Evolutionary conservation across 2,797 vertebrate species (phyloP).

Genomic region (Lutjanus campechanus): DNA sequence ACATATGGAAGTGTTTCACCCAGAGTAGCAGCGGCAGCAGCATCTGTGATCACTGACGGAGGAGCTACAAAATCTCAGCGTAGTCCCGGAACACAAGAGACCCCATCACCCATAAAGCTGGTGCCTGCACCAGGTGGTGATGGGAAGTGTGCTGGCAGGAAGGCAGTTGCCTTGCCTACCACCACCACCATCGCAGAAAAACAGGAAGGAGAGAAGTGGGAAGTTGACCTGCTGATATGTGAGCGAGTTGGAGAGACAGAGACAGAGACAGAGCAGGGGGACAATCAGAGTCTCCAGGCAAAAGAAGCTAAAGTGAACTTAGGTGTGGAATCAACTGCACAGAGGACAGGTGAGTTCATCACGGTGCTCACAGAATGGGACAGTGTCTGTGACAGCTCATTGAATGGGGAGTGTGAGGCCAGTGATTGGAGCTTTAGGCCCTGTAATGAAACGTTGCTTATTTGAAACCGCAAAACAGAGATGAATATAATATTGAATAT

Average conservation of each 20-base stretch:
- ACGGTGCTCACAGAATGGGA: not conserved
- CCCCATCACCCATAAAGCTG: conserved; percentile 49
- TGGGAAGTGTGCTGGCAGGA: conserved; percentile 25
- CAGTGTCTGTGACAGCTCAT: too few relatives aligned
- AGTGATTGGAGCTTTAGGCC: not conserved
- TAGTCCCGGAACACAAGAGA: conserved; percentile 2
- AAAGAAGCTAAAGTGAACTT: not conserved
- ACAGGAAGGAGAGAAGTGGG: conserved; percentile 66
- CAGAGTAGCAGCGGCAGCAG: not conserved
- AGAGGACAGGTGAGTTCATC: conserved; percentile 43
- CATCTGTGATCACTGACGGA: conserved; percentile 1
- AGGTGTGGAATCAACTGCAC: conserved; percentile 18
- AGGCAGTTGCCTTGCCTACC: conserved; percentile 35
- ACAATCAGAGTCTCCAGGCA: not conserved
- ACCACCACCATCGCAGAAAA: conserved; percentile 39
- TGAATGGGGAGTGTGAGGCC: too few relatives aligned
- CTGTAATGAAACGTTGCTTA: not conserved
- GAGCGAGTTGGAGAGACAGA: conserved; percentile 31
- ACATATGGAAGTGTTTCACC: conserved; percentile 8
- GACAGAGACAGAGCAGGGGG: conserved; percentile 25
- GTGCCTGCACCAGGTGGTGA: conserved; percentile 7
- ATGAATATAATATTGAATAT: too few relatives aligned
- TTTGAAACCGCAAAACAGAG: not conserved
- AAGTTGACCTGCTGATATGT: conserved; percentile 52
- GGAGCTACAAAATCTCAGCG: not conserved